Base-by-base conservation (phyloP, 2,888 invertebrate species). In the Notocelia uddmanniana region DNA sequence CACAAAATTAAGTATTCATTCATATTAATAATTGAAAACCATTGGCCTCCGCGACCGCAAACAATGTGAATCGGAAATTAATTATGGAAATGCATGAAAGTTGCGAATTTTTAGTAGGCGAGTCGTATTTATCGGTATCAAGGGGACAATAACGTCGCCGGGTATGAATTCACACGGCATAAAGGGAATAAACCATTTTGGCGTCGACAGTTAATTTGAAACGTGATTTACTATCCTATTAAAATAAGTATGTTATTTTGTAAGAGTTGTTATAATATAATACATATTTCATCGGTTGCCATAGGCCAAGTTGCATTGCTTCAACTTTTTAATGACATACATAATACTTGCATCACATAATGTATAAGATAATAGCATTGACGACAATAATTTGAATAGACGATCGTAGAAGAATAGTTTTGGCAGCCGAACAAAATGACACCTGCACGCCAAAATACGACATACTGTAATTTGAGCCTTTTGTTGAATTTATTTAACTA, bases 11-110 rank as follows among this genome's bases (percentile, higher is more conserved):
- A 59, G 21, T 37, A 68, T 59, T 59, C 68, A 10, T 45, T 55
- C 54, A 34, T 63, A 60, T 57, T 37, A 31, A 69, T 60, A 62
- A 63, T 64, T 58, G 19, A 57, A 71, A 59, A 15, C 64, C 50
- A 64, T 71, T 31, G 37, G 58, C 19, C 59, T 31, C 52, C 45
- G 54, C 48, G 55, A 67, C 59, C 52, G 23, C 52, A 23, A 67
- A 67, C 69, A 69, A 62, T 69, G 62, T 3, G 41, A 60, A 54
- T 67, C 54, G 31, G 31, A 54, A 66, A 52, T 71, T 67, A 71
- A 71, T 71, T 67, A 67, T 67, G 71, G 54, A 67, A 67, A 71
- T 71, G 59, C 19, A 71, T 67, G 71, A 67, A 71, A 67, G 59
- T 71, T 71, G 34, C 21, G 66, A 60, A 67, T 71, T 67, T 60